These are phyloP conservation scores for Mimachlamys varia DNA, from an alignment of 2,888 invertebrate genomes.

Conservation along the genomic window DNA sequence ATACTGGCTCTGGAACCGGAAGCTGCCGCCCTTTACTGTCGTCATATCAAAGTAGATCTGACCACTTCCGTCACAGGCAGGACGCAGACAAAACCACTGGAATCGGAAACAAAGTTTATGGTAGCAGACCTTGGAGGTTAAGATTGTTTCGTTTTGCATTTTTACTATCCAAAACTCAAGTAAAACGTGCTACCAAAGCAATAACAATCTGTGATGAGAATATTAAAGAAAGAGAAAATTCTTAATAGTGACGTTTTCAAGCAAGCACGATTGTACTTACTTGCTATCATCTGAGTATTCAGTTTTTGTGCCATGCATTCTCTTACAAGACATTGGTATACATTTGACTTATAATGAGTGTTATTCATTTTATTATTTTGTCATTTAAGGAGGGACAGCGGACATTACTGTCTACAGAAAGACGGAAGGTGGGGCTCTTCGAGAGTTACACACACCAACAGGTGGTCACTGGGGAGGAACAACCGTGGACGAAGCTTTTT, in stretches of 20 bases:
- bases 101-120: not conserved
- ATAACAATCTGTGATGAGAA: too few relatives aligned
- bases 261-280: too few relatives aligned
- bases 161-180: too few relatives aligned
- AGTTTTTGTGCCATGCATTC: too few relatives aligned
- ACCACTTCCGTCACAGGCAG: not conserved
- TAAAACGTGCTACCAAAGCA: too few relatives aligned
- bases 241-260: too few relatives aligned
- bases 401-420: not conserved
- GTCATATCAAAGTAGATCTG: not conserved
- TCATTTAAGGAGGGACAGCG: not conserved
- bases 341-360: too few relatives aligned
- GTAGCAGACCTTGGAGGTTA: not conserved
- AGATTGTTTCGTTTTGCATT: not conserved
- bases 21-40: conserved; percentile 1
- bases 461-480: conserved; percentile 1
- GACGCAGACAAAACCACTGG: not conserved
- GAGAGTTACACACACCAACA: not conserved
- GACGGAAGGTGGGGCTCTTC: not conserved
- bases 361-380: not conserved
- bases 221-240: too few relatives aligned
- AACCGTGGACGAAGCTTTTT: not conserved
- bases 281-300: too few relatives aligned
- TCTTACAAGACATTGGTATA: too few relatives aligned
- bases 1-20: not conserved